These are phyloP conservation scores for Polypterus senegalus DNA, from an alignment of 2,113 vertebrate genomes.

Conservation along the genomic window DNA sequence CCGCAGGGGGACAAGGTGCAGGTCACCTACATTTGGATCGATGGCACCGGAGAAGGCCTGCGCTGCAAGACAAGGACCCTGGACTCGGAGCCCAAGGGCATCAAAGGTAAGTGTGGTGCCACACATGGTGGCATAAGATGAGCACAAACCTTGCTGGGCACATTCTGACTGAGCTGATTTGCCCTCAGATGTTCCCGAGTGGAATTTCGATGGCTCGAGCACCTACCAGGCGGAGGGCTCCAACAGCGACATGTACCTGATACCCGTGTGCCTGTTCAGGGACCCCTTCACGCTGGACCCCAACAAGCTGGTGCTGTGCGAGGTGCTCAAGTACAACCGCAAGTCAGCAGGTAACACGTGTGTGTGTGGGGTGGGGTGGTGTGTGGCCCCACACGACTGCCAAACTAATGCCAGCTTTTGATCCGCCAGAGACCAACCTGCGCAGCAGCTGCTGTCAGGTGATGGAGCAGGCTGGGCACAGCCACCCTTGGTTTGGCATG, in stretches of 20 bases:
- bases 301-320: conserved; percentile 58
- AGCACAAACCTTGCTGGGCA: background rate
- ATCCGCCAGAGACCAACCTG: conserved; percentile 46
- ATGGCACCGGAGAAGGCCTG: conserved; percentile 51
- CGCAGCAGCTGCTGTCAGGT: conserved; percentile 35
- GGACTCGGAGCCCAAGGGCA: conserved; percentile 41
- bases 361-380: too few relatives aligned
- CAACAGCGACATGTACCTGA: conserved; percentile 73
- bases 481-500: conserved; percentile 47
- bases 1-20: conserved; percentile 43
- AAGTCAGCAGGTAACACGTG: conserved; percentile 44
- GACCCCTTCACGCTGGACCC: conserved; percentile 57
- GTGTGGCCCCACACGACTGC: background rate
- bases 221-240: conserved; percentile 53
- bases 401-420: background rate
- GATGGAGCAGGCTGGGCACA: conserved; percentile 38
- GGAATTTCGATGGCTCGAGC: conserved; percentile 62
- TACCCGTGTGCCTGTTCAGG: conserved; percentile 53
- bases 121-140: background rate
- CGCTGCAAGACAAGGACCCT: conserved; percentile 60
- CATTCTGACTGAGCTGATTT: background rate
- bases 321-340: conserved; percentile 60
- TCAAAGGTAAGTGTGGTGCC: conserved; percentile 34
- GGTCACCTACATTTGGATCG: conserved; percentile 70
- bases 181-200: conserved; percentile 51